Percentiles rank a stretch among this genome's conserved stretches.
These are phyloP conservation scores for Dasyornis broadbenti DNA, from an alignment of 2,113 vertebrate species.

Conservation along the genomic window DNA sequence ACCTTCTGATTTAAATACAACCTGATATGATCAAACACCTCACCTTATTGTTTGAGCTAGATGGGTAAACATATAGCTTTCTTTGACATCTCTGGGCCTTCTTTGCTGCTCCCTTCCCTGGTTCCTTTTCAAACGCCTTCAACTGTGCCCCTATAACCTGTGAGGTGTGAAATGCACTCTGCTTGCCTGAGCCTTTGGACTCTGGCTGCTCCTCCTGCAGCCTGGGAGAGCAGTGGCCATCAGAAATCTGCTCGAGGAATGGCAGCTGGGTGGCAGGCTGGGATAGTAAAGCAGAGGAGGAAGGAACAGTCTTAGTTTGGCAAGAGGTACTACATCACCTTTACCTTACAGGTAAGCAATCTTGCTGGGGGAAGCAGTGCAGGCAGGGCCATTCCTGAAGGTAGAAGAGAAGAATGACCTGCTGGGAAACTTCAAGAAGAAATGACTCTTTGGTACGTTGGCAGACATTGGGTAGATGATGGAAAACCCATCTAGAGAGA, in stretches of 20 bases:
- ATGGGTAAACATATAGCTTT: background rate
- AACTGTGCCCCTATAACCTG: background rate
- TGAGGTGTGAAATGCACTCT: background rate
- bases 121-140: background rate
- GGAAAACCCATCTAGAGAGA: background rate
- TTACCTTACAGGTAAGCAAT: background rate
- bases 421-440: background rate
- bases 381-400: background rate
- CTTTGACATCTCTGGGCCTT: background rate
- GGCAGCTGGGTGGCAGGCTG: background rate
- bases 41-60: background rate
- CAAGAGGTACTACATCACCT: background rate
- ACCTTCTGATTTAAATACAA: background rate
- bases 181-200: background rate
- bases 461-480: background rate
- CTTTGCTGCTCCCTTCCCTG: background rate
- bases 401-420: background rate
- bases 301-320: background rate
- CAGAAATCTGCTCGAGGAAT: background rate
- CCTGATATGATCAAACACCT: background rate
- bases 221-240: background rate
- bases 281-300: background rate
- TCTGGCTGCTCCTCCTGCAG: background rate
- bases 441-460: background rate
- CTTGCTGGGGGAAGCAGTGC: rapidly evolving